Evolutionary conservation across 2,113 vertebrate species (phyloP), one percentile per base, ranked within the genome.

Genomic region (Piprites chloris): DNA sequence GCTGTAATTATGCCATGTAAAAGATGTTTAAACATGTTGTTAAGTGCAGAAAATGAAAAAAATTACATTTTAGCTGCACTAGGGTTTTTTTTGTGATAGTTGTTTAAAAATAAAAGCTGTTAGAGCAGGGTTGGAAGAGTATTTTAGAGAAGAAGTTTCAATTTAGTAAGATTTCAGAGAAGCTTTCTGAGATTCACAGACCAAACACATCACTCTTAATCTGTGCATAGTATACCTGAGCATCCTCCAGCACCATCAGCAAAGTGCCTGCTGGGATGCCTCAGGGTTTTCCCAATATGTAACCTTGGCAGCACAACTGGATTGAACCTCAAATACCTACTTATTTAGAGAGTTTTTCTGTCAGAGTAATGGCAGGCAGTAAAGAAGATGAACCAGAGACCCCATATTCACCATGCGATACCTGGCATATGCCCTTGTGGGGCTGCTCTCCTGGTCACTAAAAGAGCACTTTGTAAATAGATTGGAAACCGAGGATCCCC

Each of bases 81-180:
- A 50, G n/a, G n/a, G n/a, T n/a, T 42, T 42, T 14, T 42, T 44
- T 87, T 47, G 84, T 92, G 75, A 65, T 74, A 46, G 37, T 87
- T 81, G 8, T 83, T 93, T 95, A 28, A 71, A 67, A 79, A 61
- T 66, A 85, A 55, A 91, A 75, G 22, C 44, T 52, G 26, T 52
- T 75, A 73, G 24, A 79, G 14, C 5, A 55, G 41, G 10, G 5
- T 44, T 84, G 61, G 63, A 94, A 90, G 42, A 28, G 28, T 89
- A 89, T 82, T 92, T 94, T 30, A 58, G 28, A 84, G 62, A 96
- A 91, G 81, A 96, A 94, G 67, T 87, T 90, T 85, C 71, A 81
- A 46, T 68, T 58, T 67, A 46, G 22, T n/a, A 13, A 33, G 66
- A 61, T 89, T 96, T 94, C 77, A 83, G 76, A 94, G 61, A 41